Evolutionary conservation across 2,113 vertebrate genomes (phyloP).

Genomic region (Solea solea): DNA sequence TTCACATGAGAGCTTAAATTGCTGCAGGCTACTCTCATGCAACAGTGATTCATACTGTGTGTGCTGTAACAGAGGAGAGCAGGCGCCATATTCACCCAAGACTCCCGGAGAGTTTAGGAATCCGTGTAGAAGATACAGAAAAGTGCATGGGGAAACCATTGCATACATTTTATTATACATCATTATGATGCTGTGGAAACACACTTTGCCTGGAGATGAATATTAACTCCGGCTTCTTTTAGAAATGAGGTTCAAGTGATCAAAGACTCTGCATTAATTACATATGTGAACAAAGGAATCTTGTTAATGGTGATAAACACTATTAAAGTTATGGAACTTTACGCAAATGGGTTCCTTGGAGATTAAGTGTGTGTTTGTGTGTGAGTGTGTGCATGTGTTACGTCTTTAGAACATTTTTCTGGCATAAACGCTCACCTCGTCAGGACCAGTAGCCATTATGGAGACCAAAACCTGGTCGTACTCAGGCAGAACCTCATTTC

Average conservation of each 20-base stretch:
- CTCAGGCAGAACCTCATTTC: too few species aligned
- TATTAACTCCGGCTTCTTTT: constrained; percentile 60
- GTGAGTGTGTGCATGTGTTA: constrained; percentile 12
- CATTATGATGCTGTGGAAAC: constrained; percentile 56
- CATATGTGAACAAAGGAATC: constrained; percentile 69
- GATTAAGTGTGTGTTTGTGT: constrained; percentile 39
- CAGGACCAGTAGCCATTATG: too few species aligned
- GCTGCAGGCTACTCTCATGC: constrained; percentile 69
- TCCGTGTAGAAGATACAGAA: background rate
- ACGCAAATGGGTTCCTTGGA: constrained; percentile 68
- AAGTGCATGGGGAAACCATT: constrained; percentile 11
- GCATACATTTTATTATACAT: constrained; percentile 23
- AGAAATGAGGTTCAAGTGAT: constrained; percentile 61
- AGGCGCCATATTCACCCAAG: constrained; percentile 30
- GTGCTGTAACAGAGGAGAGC: constrained; percentile 38
- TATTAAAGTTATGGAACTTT: constrained; percentile 69
- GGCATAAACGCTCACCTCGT: too few species aligned
- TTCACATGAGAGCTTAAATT: constrained; percentile 72
- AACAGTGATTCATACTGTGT: constrained; percentile 56
- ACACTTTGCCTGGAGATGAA: constrained; percentile 53
- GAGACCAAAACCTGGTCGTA: too few species aligned
- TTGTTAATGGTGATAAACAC: constrained; percentile 72
- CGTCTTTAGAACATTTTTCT: too few species aligned
- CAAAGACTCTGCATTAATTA: constrained; percentile 77
- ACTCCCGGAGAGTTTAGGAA: constrained; percentile 16